Evolutionary conservation across 2,113 vertebrate genomes (phyloP).

Genomic region (Oreochromis aureus): DNA sequence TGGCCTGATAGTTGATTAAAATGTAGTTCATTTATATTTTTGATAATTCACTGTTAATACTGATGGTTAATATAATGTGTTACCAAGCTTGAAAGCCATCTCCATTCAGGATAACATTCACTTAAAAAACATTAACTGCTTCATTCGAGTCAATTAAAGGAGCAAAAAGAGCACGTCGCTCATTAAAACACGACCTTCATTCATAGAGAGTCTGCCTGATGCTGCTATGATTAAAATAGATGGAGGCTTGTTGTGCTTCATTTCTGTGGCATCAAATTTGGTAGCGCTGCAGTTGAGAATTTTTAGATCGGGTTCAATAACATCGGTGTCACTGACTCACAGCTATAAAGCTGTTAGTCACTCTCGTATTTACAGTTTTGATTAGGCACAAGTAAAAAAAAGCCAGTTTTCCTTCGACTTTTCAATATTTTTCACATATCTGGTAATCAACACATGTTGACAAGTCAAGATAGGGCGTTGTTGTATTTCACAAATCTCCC

Average conservation of each 20-base stretch:
- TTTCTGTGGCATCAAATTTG: neutral
- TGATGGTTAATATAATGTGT: neutral
- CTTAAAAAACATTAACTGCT: neutral
- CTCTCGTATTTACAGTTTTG: neutral
- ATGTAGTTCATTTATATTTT: neutral
- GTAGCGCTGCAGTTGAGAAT: neutral
- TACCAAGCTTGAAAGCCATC: neutral
- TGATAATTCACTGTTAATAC: neutral
- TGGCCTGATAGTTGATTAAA: neutral
- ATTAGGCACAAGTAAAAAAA: neutral
- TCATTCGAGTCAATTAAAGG: neutral
- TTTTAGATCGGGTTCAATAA: neutral
- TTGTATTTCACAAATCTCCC: neutral
- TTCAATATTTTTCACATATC: neutral
- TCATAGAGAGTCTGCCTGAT: neutral
- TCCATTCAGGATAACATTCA: neutral
- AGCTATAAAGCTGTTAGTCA: neutral
- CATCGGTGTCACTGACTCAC: neutral
- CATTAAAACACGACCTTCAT: neutral
- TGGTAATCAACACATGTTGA: neutral
- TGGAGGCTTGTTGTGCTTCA: neutral
- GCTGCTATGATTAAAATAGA: neutral
- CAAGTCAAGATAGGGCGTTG: neutral
- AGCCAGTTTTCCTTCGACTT: neutral
- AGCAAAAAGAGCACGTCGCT: rapidly evolving